A percentile compares a stretch with the other conserved stretches of the same genome.
Evolutionary conservation across 37 sponge, comb jelly and placozoan species (phyloP).

Genomic region (Geodia barretti): DNA sequence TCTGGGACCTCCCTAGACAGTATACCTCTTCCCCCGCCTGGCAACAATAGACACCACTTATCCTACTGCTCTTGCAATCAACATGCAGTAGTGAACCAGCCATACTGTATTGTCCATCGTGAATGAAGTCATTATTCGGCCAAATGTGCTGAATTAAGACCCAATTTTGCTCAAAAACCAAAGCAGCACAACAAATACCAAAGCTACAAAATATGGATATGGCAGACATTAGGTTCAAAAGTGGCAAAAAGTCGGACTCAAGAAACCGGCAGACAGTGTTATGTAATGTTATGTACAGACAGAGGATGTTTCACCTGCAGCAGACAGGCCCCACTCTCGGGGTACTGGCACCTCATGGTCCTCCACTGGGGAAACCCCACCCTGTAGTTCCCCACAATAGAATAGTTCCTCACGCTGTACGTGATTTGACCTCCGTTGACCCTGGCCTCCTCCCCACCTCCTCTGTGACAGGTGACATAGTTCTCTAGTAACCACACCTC

Average conservation of each 20-base stretch:
- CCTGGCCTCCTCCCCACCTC: not conserved
- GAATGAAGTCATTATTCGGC: too few species aligned
- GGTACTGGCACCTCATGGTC: slow-evolving; percentile 73
- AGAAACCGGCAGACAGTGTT: too few species aligned
- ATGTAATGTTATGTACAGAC: not conserved
- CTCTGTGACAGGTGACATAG: not conserved
- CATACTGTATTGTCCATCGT: too few species aligned
- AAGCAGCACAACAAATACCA: too few species aligned
- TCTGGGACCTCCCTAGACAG: slow-evolving; percentile 72
- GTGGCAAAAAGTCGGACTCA: too few species aligned
- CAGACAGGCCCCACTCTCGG: slow-evolving; percentile 24
- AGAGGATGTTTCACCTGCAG: not conserved
- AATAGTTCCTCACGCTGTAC: slow-evolving; percentile 66
- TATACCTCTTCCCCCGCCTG: slow-evolving; percentile 68
- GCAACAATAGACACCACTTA: not conserved
- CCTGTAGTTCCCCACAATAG: slow-evolving; percentile 78
- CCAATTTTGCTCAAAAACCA: too few species aligned
- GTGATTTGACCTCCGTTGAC: slow-evolving; percentile 14
- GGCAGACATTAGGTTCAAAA: too few species aligned
- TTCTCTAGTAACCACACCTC: not conserved
- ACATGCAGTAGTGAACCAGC: not conserved
- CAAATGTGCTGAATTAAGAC: too few species aligned
- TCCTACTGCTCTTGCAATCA: too few species aligned
- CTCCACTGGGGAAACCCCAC: slow-evolving; percentile 88
- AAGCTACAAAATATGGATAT: too few species aligned